Base-by-base conservation (phyloP, 1,140 invertebrate species). In the Lasaia peninsularis region DNA sequence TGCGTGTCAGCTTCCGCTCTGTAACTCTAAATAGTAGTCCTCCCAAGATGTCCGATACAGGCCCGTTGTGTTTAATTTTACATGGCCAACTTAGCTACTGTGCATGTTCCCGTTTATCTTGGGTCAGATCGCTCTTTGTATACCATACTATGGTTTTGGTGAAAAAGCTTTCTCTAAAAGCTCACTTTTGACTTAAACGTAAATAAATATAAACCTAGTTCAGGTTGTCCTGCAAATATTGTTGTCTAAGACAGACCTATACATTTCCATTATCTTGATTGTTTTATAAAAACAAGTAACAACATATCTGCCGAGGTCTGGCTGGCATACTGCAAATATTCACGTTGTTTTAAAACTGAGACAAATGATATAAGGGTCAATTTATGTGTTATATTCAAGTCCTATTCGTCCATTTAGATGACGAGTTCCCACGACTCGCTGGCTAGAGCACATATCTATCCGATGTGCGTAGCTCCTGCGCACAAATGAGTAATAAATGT, bases 1-100 rank as follows among this genome's bases (percentile, higher is more conserved):
- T 58, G 44, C 28, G 35, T 31, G 55, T 49, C 44, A 21, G 18
- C 34, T 48, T 50, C 48, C 44, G 56, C 56, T 31, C 56, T 16
- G 50, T 51, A 57, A 57, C 14, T 49, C 33, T 33, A 51, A 35
- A 16, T 21, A 14, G 31, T 35, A 51, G 44, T 50, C 33, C 32
- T 37, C 44, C 10, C 10, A 49, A 21, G 31, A 57, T 49, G 31
- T 40, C 35, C 35, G 35, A 16, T 40, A 40, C 9, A 40, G 35
- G 12, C 14, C 35, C 37, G 37, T 40, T 40, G 37, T 40, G 37
- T 40, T 44, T 44, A 44, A 20, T 44, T 44, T 44, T 44, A 44
- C 40, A 44, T 44, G 40, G 10, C 8, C 40, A 20, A 44, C 40
- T 44, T 44, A 44, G 40, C 40, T 44, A 20, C 40, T 44, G 40